phyloP scores from a whole-genome alignment of 1,140 invertebrate genomes.

The Drosophila dunni region DNA sequence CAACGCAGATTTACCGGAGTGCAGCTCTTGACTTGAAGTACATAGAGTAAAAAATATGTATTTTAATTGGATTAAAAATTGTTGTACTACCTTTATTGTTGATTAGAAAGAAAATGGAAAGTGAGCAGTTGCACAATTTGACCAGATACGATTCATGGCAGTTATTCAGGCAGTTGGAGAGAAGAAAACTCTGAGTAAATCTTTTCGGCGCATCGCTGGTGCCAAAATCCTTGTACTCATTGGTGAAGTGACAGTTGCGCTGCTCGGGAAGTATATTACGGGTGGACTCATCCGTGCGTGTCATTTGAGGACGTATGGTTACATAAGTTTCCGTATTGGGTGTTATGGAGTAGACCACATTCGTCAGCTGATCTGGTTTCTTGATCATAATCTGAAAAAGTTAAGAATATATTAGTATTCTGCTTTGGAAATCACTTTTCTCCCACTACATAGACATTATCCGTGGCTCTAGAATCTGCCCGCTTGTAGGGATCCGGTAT shows the following conservation, averaged over 20 bases:
- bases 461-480: conserved; percentile 49
- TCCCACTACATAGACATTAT: conserved; percentile 59
- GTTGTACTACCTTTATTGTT: conserved; percentile 49
- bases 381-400: conserved; percentile 70
- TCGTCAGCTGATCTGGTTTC: conserved; percentile 59
- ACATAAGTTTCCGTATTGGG: conserved; percentile 73
- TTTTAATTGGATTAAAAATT: neutral
- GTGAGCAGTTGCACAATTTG: conserved; percentile 68
- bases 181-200: conserved; percentile 39
- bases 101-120: conserved; percentile 66
- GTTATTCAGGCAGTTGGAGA: conserved; percentile 64
- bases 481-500: conserved; percentile 57
- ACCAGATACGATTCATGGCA: conserved; percentile 74
- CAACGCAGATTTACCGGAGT: conserved; percentile 60
- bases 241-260: conserved; percentile 64
- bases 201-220: conserved; percentile 40
- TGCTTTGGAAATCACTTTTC: neutral
- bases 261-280: conserved; percentile 47
- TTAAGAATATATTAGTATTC: no score
- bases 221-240: conserved; percentile 60
- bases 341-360: conserved; percentile 64
- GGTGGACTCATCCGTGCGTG: conserved; percentile 61
- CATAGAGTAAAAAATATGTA: conserved; percentile 6
- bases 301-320: conserved; percentile 66
- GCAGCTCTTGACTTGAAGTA: conserved; percentile 58